These are phyloP conservation scores for Sebastiscus albofasciatus DNA, from an alignment of 2,797 vertebrate genomes.

Conservation along the genomic window DNA sequence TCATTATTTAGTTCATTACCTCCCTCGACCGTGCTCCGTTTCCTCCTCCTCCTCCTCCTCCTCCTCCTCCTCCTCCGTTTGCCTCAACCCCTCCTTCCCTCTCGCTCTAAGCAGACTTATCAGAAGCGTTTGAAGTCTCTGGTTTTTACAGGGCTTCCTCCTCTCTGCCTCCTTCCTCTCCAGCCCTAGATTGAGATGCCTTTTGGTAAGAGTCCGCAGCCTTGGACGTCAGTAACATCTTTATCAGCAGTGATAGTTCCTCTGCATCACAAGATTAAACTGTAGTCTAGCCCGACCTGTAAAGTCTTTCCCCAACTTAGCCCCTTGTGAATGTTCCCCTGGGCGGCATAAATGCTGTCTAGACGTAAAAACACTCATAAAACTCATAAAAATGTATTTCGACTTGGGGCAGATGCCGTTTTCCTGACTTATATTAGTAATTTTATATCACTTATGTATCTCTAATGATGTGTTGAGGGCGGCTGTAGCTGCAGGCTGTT, in stretches of 20 bases:
- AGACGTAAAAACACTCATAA: background rate
- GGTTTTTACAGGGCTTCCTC: constrained; percentile 26
- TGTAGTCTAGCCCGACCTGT: background rate
- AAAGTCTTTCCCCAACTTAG: background rate
- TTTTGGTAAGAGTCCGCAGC: background rate
- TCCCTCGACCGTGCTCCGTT: constrained; percentile 30
- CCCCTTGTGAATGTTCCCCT: constrained; percentile 7
- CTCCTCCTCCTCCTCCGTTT: constrained; percentile 37
- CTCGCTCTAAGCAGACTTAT: constrained; percentile 32
- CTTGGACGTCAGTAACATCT: constrained; percentile 11
- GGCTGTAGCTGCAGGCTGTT: constrained; percentile 37
- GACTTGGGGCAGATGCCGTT: background rate
- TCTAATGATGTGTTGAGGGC: constrained; percentile 44
- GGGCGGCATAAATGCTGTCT: background rate
- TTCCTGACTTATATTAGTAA: constrained; percentile 1
- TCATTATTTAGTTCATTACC: constrained; percentile 54
- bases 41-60: constrained; percentile 39
- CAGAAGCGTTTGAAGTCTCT: constrained; percentile 48
- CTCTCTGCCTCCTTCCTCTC: constrained; percentile 14
- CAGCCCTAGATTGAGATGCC: background rate
- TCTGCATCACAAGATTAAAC: constrained; percentile 17
- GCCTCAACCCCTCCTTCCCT: background rate
- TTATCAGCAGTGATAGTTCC: background rate
- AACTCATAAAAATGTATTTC: background rate
- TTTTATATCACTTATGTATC: constrained; percentile 36